Evolutionary conservation across 1,140 invertebrate genomes (phyloP), one percentile per base, ranked within the genome.

Genomic region (Idris sp.): DNA sequence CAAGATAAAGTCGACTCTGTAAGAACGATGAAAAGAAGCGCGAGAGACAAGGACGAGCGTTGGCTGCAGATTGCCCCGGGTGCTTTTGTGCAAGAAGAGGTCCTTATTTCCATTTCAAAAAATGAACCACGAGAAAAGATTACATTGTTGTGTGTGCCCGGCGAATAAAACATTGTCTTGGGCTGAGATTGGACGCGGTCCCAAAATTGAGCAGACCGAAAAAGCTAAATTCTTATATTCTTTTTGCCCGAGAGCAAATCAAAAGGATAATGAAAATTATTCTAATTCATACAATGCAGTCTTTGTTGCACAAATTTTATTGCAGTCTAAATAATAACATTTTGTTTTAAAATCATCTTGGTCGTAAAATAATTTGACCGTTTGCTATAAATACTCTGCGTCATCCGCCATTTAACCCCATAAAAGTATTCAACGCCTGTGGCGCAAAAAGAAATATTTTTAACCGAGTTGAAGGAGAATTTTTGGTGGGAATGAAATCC

Each of bases 1-100:
- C 43, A 38, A 76, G 74, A 73, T 62, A 58, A n/a, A 69, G 54
- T 6, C 40, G 18, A 30, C n/a, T n/a, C n/a, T n/a, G 26, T 43
- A 74, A 36, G 58, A 31, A 35, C 26, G 46, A 64, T 53, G 33
- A 43, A 51, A 35, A 31, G 44, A 35, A 26, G 28, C 3, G 43
- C 10, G 18, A 26, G 54, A 15, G 10, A 26, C n/a, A 15, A 22
- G 5, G 18, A 49, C 2, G 30, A 58, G 33, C 26, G 40, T 53
- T 65, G 48, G 61, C 14, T 15, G 18, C 31, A 43, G 8, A 53
- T 44, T 38, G 61, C 48, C 48, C 15, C 58, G 58, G 36, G 58
- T 43, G 15, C 25, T 49, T 51, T 49, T 31, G 43, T 38, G 16
- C 44, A 61, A 49, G 33, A 59, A 43, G 38, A 38, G 30, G 48